Base-by-base conservation (phyloP, 2,888 invertebrate species). In the Drosophila falleni region DNA sequence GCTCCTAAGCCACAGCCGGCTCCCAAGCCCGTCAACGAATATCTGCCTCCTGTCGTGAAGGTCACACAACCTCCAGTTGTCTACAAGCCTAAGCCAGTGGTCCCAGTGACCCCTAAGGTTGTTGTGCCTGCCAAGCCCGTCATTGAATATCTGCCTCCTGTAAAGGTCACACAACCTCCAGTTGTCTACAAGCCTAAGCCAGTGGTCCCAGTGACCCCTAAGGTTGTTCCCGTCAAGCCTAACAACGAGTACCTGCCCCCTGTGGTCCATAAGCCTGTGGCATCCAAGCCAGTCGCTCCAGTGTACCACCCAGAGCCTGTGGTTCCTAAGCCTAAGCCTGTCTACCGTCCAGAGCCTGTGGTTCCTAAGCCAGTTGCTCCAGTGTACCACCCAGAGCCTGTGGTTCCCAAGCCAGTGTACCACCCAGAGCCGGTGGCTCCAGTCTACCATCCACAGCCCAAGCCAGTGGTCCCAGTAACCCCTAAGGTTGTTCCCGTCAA, bases 231-330 rank as follows among this genome's bases (percentile, higher is more conserved):
- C 23, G 74, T 60, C 19, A 58, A 58, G 47, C 72, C 73, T 15
- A 23, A 31, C 44, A 67, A 55, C 37, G 74, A 72, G 23, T 71
- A 70, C 67, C 35, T 64, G 66, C 74, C 71, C 54, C 44, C 72
- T 54, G 58, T 58, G 2, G 56, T 44, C 42, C 4, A 35, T 10
- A 39, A 42, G 39, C 23, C 23, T 4, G 23, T 4, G 0, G 3
- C 23, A 23, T 4, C 35, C 15, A 41, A 33, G 39, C 39, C 23
- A 9, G 31, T 59, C 53, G 37, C 42, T 10, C 71, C 63, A 0
- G 60, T 29, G 8, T 26, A 26, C 26, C 4, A 26, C 0, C 26
- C 26, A 4, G 5, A 26, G 62, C 55, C 19, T n/a, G 37, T 70
- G 6, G 63, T 53, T 13, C 42, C 62, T 19, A 19, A 19, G n/a